Conservation (phyloP, 2,113 vertebrate species). For the Campylorhamphus procurvoides region DNA sequence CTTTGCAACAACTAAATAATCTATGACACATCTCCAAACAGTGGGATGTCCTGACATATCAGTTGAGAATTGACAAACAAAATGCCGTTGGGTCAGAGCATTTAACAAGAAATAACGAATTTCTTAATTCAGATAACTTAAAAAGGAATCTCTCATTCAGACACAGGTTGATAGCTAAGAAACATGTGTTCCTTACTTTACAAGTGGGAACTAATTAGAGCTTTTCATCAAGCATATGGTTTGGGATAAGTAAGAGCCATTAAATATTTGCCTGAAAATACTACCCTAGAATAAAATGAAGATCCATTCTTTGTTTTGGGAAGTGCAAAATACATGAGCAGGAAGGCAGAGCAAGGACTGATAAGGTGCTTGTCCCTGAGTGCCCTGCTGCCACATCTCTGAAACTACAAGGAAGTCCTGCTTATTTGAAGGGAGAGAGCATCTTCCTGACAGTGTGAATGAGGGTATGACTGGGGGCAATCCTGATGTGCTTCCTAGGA, state of each 20-base stretch:
- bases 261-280: not conserved
- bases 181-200: not conserved
- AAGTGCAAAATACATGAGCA: not conserved
- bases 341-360: not conserved
- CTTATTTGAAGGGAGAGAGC: not conserved
- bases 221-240: not conserved
- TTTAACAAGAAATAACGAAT: not conserved
- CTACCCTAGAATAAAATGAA: not conserved
- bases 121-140: not conserved
- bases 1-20: not conserved
- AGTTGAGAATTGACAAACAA: not conserved
- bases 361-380: not conserved
- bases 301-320: not conserved
- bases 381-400: not conserved
- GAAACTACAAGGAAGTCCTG: not conserved
- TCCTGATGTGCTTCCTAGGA: not conserved
- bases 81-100: not conserved
- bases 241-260: not conserved
- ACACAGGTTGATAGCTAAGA: not conserved
- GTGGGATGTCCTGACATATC: not conserved
- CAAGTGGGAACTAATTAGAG: not conserved
- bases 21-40: not conserved
- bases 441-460: not conserved
- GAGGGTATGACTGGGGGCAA: fast-evolving
- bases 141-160: not conserved